Conservation (phyloP, 2,888 invertebrate genomes). For the Lycia hirtaria region DNA sequence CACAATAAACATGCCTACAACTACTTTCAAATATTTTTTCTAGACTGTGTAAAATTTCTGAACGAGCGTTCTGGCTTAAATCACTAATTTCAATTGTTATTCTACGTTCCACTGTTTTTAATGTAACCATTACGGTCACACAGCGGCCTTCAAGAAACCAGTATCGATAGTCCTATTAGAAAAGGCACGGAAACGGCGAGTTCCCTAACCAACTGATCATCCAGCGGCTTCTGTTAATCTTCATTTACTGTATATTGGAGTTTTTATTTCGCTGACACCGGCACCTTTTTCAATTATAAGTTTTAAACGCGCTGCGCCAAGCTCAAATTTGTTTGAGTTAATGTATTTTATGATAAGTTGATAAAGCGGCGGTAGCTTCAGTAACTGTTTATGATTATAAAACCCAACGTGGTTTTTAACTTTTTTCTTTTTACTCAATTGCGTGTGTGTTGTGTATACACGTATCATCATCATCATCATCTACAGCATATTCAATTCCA, state of each 20-base stretch:
- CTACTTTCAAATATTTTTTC: no score
- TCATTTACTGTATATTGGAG: slow-evolving; percentile 34
- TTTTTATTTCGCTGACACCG: slow-evolving; percentile 25
- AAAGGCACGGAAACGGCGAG: slow-evolving; percentile 39
- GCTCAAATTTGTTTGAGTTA: background rate
- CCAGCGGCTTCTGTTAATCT: slow-evolving; percentile 41
- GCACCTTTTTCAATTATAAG: slow-evolving; percentile 23
- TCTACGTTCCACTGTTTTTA: no score
- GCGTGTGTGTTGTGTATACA: no score
- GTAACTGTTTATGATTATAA: background rate
- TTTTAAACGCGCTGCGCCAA: background rate
- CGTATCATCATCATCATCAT: no score
- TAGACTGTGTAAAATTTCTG: no score
- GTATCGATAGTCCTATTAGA: slow-evolving; percentile 53
- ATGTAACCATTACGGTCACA: slow-evolving; percentile 41
- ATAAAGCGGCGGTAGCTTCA: background rate
- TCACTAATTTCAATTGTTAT: no score
- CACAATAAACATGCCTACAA: no score
- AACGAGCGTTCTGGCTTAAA: no score
- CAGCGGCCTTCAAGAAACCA: slow-evolving; percentile 41
- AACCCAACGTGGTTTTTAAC: background rate
- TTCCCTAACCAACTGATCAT: slow-evolving; percentile 44
- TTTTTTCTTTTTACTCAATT: background rate
- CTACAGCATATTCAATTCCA: no score
- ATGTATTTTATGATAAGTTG: background rate